Evolutionary conservation across 2,113 vertebrate species (phyloP).

Genomic region (Stictonetta naevosa): DNA sequence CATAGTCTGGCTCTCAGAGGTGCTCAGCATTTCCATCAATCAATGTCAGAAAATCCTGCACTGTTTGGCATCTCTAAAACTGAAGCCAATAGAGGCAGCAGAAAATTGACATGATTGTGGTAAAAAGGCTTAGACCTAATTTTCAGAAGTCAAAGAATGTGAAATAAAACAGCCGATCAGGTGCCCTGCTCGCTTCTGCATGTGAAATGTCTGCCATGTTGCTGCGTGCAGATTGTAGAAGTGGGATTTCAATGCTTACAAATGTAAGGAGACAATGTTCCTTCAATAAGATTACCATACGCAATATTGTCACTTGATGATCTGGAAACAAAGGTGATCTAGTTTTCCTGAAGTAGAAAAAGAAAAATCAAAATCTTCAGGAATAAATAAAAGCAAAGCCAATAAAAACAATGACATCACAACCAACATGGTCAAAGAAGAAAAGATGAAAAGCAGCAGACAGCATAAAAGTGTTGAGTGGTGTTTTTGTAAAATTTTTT

Average conservation of each 20-base stretch:
- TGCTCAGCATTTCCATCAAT: neutral
- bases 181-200: neutral
- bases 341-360: neutral
- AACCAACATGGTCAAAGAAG: neutral
- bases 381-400: neutral
- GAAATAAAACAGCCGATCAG: too few relatives aligned
- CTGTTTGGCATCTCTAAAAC: neutral
- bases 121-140: neutral
- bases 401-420: neutral
- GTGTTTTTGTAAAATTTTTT: neutral
- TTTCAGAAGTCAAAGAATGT: neutral
- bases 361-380: neutral
- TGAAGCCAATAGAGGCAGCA: neutral
- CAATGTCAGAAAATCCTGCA: neutral
- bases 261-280: neutral
- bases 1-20: neutral
- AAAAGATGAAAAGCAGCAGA: neutral
- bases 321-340: neutral
- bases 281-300: neutral
- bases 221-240: fast-evolving
- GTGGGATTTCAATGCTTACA: neutral
- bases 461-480: neutral
- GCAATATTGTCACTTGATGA: fast-evolving
- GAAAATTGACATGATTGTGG: neutral
- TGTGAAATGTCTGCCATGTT: neutral